phyloP scores from a whole-genome alignment of 2,113 vertebrate genomes.

The Terrapene triunguis region DNA sequence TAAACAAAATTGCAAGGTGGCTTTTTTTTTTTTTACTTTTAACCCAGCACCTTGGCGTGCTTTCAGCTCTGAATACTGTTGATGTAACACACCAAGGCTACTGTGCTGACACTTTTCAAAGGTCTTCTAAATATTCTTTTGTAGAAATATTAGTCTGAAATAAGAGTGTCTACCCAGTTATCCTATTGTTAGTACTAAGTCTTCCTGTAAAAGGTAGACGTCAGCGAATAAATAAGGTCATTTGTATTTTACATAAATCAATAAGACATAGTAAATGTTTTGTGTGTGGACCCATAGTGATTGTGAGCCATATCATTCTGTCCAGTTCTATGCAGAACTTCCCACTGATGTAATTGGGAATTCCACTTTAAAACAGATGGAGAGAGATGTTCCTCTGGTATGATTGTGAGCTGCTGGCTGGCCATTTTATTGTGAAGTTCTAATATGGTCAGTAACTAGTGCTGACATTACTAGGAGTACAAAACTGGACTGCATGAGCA shows the following conservation, averaged over 20 bases:
- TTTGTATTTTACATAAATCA: not conserved
- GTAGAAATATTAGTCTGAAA: not conserved
- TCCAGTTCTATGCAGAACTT: not conserved
- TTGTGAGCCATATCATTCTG: not conserved
- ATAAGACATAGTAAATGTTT: not conserved
- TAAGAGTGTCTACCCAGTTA: not conserved
- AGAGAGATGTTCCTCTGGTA: not conserved
- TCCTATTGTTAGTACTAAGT: not conserved
- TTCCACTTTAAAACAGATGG: not conserved
- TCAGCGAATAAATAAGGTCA: not conserved
- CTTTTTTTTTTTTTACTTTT: rapidly evolving
- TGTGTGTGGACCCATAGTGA: not conserved
- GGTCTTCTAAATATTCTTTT: not conserved
- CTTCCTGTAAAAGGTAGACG: not conserved
- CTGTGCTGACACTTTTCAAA: not conserved
- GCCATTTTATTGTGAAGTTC: not conserved
- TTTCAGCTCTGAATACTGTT: not conserved
- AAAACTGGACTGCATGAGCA: not conserved
- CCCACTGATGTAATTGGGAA: not conserved
- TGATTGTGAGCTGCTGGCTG: not conserved
- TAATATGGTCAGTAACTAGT: not conserved
- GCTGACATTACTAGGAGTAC: not conserved
- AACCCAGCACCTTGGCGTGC: not conserved
- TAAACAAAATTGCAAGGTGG: not conserved
- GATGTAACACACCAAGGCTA: not conserved